Base-by-base conservation (phyloP, 2,797 vertebrate genomes). In the Acropternis orthonyx region DNA sequence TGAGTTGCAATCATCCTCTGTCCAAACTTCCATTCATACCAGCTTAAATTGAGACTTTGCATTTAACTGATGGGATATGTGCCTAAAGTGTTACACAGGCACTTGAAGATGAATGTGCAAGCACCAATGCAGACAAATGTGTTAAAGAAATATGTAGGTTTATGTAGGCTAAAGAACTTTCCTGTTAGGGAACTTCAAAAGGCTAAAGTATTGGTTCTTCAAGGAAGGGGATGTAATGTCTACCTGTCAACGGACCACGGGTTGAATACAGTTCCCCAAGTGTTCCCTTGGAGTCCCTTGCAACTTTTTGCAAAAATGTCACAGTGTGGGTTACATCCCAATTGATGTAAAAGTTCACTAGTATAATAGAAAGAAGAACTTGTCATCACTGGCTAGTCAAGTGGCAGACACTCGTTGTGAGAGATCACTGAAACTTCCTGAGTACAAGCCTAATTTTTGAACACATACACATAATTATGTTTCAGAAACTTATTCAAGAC, bases 391-490 rank as follows among this genome's bases (percentile, higher is more conserved):
- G n/a, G 6, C 14, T 58, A 44, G 34, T 49, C 26, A 27, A 20
- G 23, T 46, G 15, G 10, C 24, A 77, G 39, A 41, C 73, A 10
- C 9, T 83, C 37, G 14, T 49, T 3, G 4, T 76, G 51, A 91
- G 55, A 55, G 24, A 62, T 28, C 48, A 11, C 3, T 27, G 61
- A 83, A 92, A 54, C 39, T n/a, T 85, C 26, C 39, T 41, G 12
- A 82, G 7, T 23, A 68, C 27, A 39, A 83, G 19, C 28, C 46
- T 74, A 23, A 65, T 49, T 75, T 85, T 79, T 85, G 34, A 46
- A 61, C 3, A 3, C 3, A 0, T 46, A 52, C 12, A 7, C 3
- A 1, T 23, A 65, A 30, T 48, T 66, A 67, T 20, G 26, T 66
- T 68, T 73, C 28, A 83, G 56, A 82, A 85, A 54, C 27, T 85